Base-by-base conservation (phyloP, 2,113 vertebrate species). In the Ellobius talpinus region DNA sequence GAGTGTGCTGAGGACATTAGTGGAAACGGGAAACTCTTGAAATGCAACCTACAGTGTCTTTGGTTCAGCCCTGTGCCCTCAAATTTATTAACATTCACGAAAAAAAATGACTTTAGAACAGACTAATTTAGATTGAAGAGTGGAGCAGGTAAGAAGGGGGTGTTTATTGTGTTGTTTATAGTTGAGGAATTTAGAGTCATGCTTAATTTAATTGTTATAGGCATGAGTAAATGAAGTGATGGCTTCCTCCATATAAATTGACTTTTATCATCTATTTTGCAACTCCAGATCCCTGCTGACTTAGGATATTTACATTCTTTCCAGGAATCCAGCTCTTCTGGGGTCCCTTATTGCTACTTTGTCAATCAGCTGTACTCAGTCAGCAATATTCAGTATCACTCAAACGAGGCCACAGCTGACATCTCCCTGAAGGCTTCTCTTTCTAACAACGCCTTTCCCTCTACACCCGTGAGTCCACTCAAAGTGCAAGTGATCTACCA, bases 401-500 rank as follows among this genome's bases (percentile, higher is more conserved):
- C 0, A 2, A 66, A 47, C 0, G 99, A 99, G 13, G 97, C 98
- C 65, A 98, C 61, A 1, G 55, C 98, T 14, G 87, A 98, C 29
- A 97, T 99, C 9, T 81, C 36, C 26, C 97, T 98, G 9, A 99
- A 99, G 95, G 73, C 68, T 6, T 96, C 89, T 47, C 81, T 96
- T 50, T 90, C 96, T 7, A 91, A 94, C 90, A 96, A 50, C 0
- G 96, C 97, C 5, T 63, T 97, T 0, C 96, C 63, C 0, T 99
- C 99, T 0, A 97, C 92, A 0, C 97, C 99, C 17, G 98, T 99
- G 36, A 89, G 97, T 91, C 90, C 9, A 0, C 98, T 99, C 36
- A 93, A 87, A 7, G 98, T 99, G 84, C 89, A 97, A 2, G 98
- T 99, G 91, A 98, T n/a, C 36, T 99, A 98, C 96, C 99, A 99